Evolutionary conservation across 2,797 vertebrate species (phyloP), one percentile per base, ranked within the genome.

Genomic region (Sebastes trivittatus): DNA sequence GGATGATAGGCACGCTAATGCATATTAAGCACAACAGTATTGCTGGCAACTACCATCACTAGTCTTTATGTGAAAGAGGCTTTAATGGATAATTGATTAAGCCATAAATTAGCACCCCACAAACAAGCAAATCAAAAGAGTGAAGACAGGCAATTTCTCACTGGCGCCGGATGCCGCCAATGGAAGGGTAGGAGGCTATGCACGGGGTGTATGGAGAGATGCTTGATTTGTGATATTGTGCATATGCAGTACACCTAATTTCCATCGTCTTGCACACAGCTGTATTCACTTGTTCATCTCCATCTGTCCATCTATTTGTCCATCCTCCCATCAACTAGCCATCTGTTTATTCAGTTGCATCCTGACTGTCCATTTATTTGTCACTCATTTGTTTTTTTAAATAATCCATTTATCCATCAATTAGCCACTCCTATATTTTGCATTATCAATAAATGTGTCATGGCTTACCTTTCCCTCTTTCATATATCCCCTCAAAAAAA

Each of bases 11-110:
- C 88, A 89, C 22, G 22, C 84, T 90, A 88, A 94, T 93, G 91
- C 91, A 89, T 89, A 92, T 90, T 84, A 92, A 94, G 89, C 82
- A 92, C 82, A 89, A 86, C 84, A 80, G 78, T 84, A 88, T 78
- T 89, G 75, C 90, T 89, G 92, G 89, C 88, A 92, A 84, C 86
- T 75, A 87, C 83, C 84, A 81, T 82, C 87, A 81, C 71, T 80
- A 76, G 79, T 87, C 88, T 90, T 89, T 85, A 92, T 88, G 84
- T 84, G 89, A 85, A 83, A 90, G 85, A 82, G 72, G 89, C 92
- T 93, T 93, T 94, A 94, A 94, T 95, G 89, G 91, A 92, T 94
- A 93, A 94, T 94, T 95, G 92, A 94, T 95, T 95, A 93, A 93
- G 84, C 84, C 80, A 89, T 94, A 92, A 93, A 94, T 94, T 90